Evolutionary conservation across 2,888 invertebrate species (phyloP).

Genomic region (Ligdia adustata): DNA sequence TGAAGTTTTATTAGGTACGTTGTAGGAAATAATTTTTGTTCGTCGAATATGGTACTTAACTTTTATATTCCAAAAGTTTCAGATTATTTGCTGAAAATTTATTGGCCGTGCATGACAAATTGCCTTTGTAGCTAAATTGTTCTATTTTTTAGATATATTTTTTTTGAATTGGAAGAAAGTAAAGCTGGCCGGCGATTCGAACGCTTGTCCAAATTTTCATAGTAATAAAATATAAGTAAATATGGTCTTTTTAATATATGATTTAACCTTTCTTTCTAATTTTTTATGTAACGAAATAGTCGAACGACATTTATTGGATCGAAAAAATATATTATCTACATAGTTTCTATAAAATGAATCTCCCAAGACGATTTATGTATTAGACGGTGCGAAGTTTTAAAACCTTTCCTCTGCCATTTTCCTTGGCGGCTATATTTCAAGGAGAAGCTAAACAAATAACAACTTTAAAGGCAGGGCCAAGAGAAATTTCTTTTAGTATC

Average conservation of each 20-base stretch:
- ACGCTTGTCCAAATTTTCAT: too few relatives aligned
- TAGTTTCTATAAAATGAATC: constrained; percentile 4
- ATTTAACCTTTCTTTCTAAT: too few relatives aligned
- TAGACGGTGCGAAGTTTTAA: background rate
- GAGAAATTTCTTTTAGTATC: constrained; percentile 11
- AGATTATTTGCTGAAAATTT: background rate
- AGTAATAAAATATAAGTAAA: too few relatives aligned
- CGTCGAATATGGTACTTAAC: background rate
- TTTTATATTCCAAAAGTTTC: constrained; percentile 1
- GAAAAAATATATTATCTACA: too few relatives aligned
- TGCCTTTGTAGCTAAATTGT: too few relatives aligned
- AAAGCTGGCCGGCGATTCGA: too few relatives aligned
- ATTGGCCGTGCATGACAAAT: background rate
- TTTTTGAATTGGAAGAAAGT: too few relatives aligned
- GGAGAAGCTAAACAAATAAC: constrained; percentile 8
- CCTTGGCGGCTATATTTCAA: constrained; percentile 17
- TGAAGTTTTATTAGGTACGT: constrained; percentile 25
- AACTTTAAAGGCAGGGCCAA: constrained; percentile 7
- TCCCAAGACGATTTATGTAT: constrained; percentile 14
- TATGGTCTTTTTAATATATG: too few relatives aligned
- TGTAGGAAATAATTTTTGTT: constrained; percentile 5
- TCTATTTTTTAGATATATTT: too few relatives aligned
- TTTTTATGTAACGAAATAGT: too few relatives aligned
- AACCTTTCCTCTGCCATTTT: constrained; percentile 5
- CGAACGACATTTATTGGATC: background rate